Base-by-base conservation (phyloP, 2,797 vertebrate genomes). In the Oryzias sinensis region DNA sequence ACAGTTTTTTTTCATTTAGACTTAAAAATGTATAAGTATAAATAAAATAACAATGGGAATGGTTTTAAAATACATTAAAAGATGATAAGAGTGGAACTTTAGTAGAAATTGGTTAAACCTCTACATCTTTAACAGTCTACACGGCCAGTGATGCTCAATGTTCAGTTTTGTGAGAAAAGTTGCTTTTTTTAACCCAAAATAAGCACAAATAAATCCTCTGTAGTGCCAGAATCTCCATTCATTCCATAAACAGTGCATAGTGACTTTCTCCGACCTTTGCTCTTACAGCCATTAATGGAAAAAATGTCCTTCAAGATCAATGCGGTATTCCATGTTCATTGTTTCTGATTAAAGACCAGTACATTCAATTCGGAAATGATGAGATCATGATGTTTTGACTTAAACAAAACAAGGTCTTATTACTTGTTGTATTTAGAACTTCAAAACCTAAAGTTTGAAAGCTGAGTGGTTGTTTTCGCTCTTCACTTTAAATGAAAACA, bases 241-340 rank as follows among this genome's bases (percentile, higher is more conserved):
- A 56, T 49, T 56, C 14, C 16, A 53, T 60, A 56, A 60, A n/a
- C 56, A 59, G 13, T 45, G 45, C 41, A 56, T 54, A 62, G 63
- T 54, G 62, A 64, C 71, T 59, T 68, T 63, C 72, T 69, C 14
- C 45, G 82, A 86, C 77, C 69, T 85, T 74, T 82, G 72, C 24
- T 68, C 72, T 33, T 49, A 49, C 62, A 61, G 66, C 60, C 64
- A 82, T 80, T 64, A 70, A 68, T 74, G 63, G 42, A 47, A 74
- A 54, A 76, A 77, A 78, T 84, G 77, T 56, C 72, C 69, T 70
- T 20, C 50, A 40, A 61, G 70, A 84, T 85, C 81, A 78, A 85
- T 85, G 79, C 45, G 16, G 15, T 46, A 65, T 55, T 70, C 62
- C 66, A 75, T 78, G 77, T 82, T 22, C 20, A 2, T 70, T 80